phyloP scores from a whole-genome alignment of 2,113 vertebrate species.

The Butorides virescens region DNA sequence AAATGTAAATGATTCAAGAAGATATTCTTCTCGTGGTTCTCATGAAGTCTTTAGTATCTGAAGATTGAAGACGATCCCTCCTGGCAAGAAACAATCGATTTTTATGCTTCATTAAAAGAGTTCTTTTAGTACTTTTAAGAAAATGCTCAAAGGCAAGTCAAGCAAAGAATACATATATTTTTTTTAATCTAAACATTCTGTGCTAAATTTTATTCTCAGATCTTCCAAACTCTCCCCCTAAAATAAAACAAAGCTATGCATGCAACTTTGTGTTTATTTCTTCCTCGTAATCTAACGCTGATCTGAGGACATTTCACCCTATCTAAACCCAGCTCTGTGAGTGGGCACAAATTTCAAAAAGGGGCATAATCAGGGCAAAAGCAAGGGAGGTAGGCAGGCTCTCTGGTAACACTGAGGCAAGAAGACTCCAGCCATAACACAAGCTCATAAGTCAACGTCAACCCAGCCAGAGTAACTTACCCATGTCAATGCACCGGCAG shows the following conservation, averaged over 20 bases:
- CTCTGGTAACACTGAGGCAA: background rate
- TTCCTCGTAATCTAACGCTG: background rate
- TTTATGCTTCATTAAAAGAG: conserved; percentile 76
- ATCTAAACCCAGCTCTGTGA: background rate
- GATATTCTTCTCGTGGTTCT: conserved; percentile 75
- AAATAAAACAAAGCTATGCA: background rate
- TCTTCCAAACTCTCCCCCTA: background rate
- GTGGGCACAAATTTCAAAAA: background rate
- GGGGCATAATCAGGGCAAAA: background rate
- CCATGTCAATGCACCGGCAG: background rate
- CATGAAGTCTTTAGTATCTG: conserved; percentile 76
- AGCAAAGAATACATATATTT: background rate
- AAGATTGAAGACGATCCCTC: conserved; percentile 71
- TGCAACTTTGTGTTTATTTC: background rate
- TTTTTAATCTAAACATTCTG: conserved; percentile 44
- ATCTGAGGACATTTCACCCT: background rate
- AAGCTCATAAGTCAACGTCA: background rate
- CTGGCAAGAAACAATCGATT: conserved; percentile 77
- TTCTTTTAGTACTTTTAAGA: conserved; percentile 65
- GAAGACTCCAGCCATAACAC: background rate
- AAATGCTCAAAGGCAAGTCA: conserved; percentile 69
- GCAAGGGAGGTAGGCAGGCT: background rate
- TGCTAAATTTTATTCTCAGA: conserved; percentile 45
- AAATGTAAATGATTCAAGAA: conserved; percentile 81
- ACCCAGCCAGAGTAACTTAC: background rate